Conservation (phyloP, 2,888 invertebrate genomes). For the Metopia argyrocephala region DNA sequence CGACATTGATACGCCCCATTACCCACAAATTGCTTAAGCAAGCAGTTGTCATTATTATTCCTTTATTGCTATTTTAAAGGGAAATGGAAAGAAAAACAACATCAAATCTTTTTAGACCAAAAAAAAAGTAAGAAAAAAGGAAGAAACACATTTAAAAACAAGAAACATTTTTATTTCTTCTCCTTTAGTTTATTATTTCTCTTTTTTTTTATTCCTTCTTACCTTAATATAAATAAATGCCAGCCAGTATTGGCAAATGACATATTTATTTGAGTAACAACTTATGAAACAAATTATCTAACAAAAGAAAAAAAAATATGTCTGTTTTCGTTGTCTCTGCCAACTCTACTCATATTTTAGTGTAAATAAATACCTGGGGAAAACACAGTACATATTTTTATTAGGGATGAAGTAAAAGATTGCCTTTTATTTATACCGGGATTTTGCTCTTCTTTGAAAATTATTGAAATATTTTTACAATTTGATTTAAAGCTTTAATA, state of each 20-base stretch:
- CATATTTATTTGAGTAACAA: background rate
- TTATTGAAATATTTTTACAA: too few relatives aligned
- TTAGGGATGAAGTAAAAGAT: too few relatives aligned
- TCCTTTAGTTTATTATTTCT: background rate
- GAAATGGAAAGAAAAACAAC: background rate
- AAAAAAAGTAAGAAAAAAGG: background rate
- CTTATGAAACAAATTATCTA: too few relatives aligned
- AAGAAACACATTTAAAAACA: conserved; percentile 18
- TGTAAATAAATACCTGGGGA: too few relatives aligned
- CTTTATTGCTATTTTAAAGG: background rate
- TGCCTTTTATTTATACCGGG: too few relatives aligned
- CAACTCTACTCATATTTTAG: too few relatives aligned
- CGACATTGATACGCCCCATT: conserved; percentile 48
- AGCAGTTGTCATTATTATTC: conserved; percentile 30
- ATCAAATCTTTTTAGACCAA: background rate
- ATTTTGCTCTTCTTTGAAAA: too few relatives aligned
- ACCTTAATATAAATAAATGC: background rate
- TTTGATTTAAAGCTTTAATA: too few relatives aligned
- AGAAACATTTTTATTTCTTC: conserved; percentile 26
- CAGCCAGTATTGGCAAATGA: background rate
- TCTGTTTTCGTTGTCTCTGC: too few relatives aligned
- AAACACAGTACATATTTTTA: too few relatives aligned
- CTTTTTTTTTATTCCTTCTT: background rate
- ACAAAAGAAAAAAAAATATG: too few relatives aligned
- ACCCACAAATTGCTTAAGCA: conserved; percentile 45